These are phyloP conservation scores for Drosophila phalerata DNA, from an alignment of 2,888 invertebrate genomes.

Conservation along the genomic window DNA sequence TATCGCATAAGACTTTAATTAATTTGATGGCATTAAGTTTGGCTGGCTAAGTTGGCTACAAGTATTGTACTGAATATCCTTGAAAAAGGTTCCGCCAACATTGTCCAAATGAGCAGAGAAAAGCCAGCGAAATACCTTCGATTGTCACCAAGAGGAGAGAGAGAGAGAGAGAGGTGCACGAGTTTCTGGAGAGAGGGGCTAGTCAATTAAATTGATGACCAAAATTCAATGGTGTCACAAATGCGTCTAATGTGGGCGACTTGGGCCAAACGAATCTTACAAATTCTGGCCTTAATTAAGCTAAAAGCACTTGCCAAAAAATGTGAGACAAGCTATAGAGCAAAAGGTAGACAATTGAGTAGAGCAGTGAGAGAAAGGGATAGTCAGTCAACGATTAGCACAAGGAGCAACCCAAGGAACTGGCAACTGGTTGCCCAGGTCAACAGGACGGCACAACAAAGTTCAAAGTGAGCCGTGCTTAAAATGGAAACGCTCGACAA, in stretches of 20 bases:
- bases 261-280: slow-evolving; percentile 1
- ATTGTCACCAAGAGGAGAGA: neutral
- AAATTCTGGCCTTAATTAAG: slow-evolving; percentile 47
- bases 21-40: slow-evolving; percentile 32
- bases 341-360: neutral
- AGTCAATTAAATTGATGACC: slow-evolving; percentile 53
- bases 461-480: slow-evolving; percentile 37
- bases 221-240: slow-evolving; percentile 36
- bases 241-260: slow-evolving; percentile 13
- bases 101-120: slow-evolving; percentile 2
- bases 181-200: neutral
- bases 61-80: slow-evolving; percentile 12
- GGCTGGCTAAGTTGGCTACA: neutral
- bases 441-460: slow-evolving; percentile 20
- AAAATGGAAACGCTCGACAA: slow-evolving; percentile 25
- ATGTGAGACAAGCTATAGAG: neutral
- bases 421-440: slow-evolving; percentile 17
- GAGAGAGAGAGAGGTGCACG: neutral
- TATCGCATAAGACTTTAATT: slow-evolving; percentile 34
- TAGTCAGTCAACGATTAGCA: slow-evolving; percentile 17
- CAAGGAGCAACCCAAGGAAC: neutral
- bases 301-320: slow-evolving; percentile 43
- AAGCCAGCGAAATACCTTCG: slow-evolving; percentile 8
- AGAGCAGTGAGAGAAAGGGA: too few relatives aligned
- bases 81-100: slow-evolving; percentile 10